A percentile compares a stretch with the other conserved stretches of the same genome.
phyloP scores from a whole-genome alignment of 2,113 vertebrate genomes.

The Pterocles burchelli region DNA sequence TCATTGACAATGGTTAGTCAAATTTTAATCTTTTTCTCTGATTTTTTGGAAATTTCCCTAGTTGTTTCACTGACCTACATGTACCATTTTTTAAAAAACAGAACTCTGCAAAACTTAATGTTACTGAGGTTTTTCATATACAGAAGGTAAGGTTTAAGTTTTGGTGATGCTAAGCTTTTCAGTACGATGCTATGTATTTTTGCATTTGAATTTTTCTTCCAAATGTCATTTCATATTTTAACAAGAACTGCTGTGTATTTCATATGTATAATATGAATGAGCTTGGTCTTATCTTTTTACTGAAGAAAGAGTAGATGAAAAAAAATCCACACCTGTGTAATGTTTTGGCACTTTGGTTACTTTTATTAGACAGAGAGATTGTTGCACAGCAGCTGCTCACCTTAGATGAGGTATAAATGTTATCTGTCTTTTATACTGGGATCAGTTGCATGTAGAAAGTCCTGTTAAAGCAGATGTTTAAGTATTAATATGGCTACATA shows the following conservation, averaged over 20 bases:
- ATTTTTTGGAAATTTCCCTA: background rate
- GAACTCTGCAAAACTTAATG: background rate
- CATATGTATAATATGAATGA: background rate
- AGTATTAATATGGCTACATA: background rate
- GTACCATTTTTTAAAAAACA: background rate
- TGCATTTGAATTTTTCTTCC: background rate
- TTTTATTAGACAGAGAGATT: background rate
- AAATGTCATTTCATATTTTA: background rate
- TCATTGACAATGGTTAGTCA: slow-evolving; percentile 91
- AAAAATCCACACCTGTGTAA: background rate
- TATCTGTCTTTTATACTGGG: background rate
- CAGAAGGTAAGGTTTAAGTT: background rate
- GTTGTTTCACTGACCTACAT: background rate
- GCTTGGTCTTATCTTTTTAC: background rate
- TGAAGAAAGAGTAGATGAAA: background rate
- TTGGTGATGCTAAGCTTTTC: background rate
- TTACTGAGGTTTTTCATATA: background rate
- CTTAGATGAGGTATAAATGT: background rate
- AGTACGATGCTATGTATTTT: background rate
- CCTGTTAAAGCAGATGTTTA: background rate
- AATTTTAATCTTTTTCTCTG: background rate
- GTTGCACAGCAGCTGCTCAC: background rate
- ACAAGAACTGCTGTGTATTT: background rate
- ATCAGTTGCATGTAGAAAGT: background rate
- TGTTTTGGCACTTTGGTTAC: background rate